Conservation (phyloP, 2,797 vertebrate species). For the Fistularia commersonii region DNA sequence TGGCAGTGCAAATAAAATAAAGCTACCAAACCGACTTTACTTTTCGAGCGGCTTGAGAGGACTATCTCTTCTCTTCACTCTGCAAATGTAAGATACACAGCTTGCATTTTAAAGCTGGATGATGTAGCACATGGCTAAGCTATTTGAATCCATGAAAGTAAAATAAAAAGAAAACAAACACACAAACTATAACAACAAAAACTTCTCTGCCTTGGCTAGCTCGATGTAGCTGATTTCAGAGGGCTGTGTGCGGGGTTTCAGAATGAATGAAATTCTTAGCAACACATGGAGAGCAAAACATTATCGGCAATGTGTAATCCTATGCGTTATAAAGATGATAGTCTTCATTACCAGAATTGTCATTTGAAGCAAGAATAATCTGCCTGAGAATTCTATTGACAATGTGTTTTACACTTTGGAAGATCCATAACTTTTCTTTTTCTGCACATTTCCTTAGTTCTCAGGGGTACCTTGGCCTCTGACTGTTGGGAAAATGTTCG, state of each 20-base stretch:
- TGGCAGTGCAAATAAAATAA: slow-evolving; percentile 1
- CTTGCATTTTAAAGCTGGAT: neutral
- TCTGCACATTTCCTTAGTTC: slow-evolving; percentile 36
- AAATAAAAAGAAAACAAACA: neutral
- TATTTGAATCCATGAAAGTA: slow-evolving; percentile 10
- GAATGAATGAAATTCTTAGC: too few relatives aligned
- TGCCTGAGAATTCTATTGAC: too few relatives aligned
- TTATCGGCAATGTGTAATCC: too few relatives aligned
- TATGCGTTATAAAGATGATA: too few relatives aligned
- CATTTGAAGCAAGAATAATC: too few relatives aligned
- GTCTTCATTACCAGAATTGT: too few relatives aligned
- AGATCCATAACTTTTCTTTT: neutral
- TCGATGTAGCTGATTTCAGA: too few relatives aligned
- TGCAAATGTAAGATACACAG: slow-evolving; percentile 7
- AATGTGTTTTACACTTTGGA: too few relatives aligned
- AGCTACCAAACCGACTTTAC: slow-evolving; percentile 20
- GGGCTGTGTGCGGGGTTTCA: too few relatives aligned
- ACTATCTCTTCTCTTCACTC: slow-evolving; percentile 23
- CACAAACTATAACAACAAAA: neutral
- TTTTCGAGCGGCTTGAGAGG: slow-evolving; percentile 6
- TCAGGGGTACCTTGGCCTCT: slow-evolving; percentile 28
- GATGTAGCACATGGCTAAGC: neutral
- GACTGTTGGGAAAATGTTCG: slow-evolving; percentile 30
- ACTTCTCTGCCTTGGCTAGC: neutral
- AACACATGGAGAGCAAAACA: too few relatives aligned